These are phyloP conservation scores for Xenotilapia flavipinnis DNA, from an alignment of 2,113 vertebrate species.

Conservation along the genomic window DNA sequence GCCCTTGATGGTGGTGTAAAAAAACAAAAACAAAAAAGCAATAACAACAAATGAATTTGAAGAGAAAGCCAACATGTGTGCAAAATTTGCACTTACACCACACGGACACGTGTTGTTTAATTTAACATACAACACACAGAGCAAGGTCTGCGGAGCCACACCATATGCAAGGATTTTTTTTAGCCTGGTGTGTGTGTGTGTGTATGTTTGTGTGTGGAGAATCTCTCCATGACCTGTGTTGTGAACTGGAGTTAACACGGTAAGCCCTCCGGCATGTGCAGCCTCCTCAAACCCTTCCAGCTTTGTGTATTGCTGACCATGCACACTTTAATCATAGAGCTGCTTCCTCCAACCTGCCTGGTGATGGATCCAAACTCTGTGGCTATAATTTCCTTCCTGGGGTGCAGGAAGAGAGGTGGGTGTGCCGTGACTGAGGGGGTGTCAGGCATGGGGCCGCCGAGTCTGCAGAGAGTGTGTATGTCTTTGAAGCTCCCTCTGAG, in stretches of 20 bases:
- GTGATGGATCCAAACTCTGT: conserved; percentile 43
- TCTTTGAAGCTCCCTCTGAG: conserved; percentile 21
- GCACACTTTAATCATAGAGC: conserved; percentile 56
- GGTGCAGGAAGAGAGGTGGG: conserved; percentile 51
- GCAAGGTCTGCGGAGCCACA: background rate
- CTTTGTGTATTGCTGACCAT: conserved; percentile 44
- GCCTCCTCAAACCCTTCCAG: conserved; percentile 16
- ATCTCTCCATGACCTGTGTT: conserved; percentile 26
- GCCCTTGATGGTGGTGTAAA: background rate
- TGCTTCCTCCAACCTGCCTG: conserved; percentile 51
- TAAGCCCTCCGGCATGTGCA: conserved; percentile 42
- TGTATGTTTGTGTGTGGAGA: background rate
- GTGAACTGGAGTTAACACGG: conserved; percentile 27
- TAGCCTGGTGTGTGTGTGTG: background rate
- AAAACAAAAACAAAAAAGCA: background rate
- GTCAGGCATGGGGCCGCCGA: conserved; percentile 35
- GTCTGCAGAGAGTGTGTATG: conserved; percentile 45
- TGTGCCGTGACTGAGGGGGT: conserved; percentile 50
- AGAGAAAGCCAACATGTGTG: background rate
- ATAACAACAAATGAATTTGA: background rate
- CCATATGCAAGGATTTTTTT: background rate
- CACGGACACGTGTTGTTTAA: background rate
- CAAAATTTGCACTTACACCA: background rate
- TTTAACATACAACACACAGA: background rate
- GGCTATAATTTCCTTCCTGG: conserved; percentile 64